phyloP scores from a whole-genome alignment of 1,140 invertebrate genomes.

The Cyclargus thomasi region DNA sequence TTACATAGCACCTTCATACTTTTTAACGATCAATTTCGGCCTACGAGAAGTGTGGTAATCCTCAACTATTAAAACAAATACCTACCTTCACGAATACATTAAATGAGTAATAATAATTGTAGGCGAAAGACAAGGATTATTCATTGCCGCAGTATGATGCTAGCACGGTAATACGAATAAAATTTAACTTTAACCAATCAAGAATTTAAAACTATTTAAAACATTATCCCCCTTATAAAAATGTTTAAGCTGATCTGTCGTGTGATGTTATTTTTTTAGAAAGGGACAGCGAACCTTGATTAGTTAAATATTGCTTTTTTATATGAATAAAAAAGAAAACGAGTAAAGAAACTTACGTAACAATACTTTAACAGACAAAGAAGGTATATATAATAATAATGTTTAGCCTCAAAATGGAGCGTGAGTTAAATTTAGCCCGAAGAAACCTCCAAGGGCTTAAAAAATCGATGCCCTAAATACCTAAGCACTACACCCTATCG shows the following conservation, averaged over 20 bases:
- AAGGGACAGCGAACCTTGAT: too few relatives aligned
- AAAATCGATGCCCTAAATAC: slow-evolving; percentile 16
- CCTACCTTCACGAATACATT: not conserved
- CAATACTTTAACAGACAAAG: not conserved
- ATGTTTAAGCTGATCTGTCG: too few relatives aligned
- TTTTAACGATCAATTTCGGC: slow-evolving; percentile 2
- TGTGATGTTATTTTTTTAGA: too few relatives aligned
- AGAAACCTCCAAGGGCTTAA: slow-evolving; percentile 10
- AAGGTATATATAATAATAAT: not conserved
- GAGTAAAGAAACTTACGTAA: too few relatives aligned
- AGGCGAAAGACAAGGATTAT: not conserved
- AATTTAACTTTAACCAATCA: too few relatives aligned
- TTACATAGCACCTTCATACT: not conserved
- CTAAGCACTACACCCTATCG: slow-evolving; percentile 13
- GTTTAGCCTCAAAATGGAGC: not conserved
- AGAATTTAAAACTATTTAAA: too few relatives aligned
- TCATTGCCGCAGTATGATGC: not conserved
- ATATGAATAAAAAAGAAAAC: too few relatives aligned
- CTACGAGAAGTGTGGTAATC: slow-evolving; percentile 1
- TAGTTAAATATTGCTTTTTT: too few relatives aligned
- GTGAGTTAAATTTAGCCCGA: not conserved
- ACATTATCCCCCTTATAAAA: too few relatives aligned
- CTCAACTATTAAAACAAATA: not conserved
- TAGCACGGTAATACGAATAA: too few relatives aligned
- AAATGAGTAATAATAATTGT: not conserved